Base-by-base conservation (phyloP, 2,113 vertebrate genomes). In the Salvelinus alpinus region DNA sequence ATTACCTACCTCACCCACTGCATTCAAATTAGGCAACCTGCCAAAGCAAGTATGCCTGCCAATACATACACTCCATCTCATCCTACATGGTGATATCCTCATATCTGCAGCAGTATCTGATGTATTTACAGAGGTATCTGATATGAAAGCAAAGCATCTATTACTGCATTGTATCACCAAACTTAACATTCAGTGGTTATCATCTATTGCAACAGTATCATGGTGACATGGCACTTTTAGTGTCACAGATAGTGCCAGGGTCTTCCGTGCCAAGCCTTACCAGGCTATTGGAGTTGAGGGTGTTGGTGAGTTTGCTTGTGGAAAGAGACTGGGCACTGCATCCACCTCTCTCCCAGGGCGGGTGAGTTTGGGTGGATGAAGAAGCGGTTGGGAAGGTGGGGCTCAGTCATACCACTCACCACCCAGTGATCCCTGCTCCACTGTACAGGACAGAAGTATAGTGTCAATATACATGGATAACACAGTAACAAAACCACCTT, bases 301-400 rank as follows among this genome's bases (percentile, higher is more conserved):
- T 85, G 70, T 89, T 90, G 74, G 88, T 91, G 70, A 90, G 83
- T 64, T 90, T 85, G 85, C 72, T 91, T 90, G 82, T 80, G 85
- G 82, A 90, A 90, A 73, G 82, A 87, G 60, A 90, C 68, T 1
- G 82, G 81, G 71, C 84, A 83, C 68, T 88, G 86, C 87, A 90
- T 87, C 90, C 87, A 85, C 27, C 80, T 81, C 59, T 89, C 79
- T 44, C 86, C 88, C 3, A 80, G 70, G 12, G 85, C 77, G 0
- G 86, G 85, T 18, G 87, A 87, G 67, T 88, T 85, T 2, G 85
- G 89, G 72, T 90, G 90, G 64, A 90, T 83, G 74, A 87, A 88
- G 81, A 89, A 82, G 18, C 78, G 78, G 62, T 84, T 86, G 44
- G 85, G 81, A 1, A 85, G 83, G 64, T 82, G 83, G 9, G 86